Base-by-base conservation (phyloP, 2,888 invertebrate genomes). In the Epistrophe eligans region DNA sequence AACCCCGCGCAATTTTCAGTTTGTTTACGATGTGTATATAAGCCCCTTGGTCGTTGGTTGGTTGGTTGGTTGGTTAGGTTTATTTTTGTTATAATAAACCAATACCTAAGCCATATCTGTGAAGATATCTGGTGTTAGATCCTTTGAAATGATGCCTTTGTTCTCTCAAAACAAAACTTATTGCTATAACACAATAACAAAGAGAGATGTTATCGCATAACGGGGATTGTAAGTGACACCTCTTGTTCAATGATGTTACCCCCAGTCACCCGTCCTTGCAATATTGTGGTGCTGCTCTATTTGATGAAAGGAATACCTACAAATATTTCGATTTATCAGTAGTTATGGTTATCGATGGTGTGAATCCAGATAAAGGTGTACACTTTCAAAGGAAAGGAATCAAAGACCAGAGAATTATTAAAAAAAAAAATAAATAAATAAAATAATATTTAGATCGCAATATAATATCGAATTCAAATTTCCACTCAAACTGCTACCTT, bases 141-240 rank as follows among this genome's bases (percentile, higher is more conserved):
- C 38, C 43, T 43, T 73, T 50, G 67, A 62, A 55, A 28, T n/a
- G 35, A 45, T 76, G 57, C 55, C 35, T 40, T 73, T 74, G 45
- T 67, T 67, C 50, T 52, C 55, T 70, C 32, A 13, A 38, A 38
- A 10, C 38, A 15, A 62, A 70, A 58, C 45, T 40, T 48, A 40
- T 62, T 50, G 32, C 13, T 15, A 48, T 17, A n/a, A 28, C 32
- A 48, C 4, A 66, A 66, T 13, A 38, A 76, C 70, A 81, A 64
- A 76, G 28, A 48, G 64, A 71, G 70, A 81, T 81, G 35, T 11
- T 76, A 76, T 76, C 71, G 28, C 15, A 43, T 55, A 79, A 38
- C 43, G 35, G 10, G 19, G 19, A 74, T 50, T 70, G 74, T 32
- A 81, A 60, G 17, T 81, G 74, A 70, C 70, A 76, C 52, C 55